Evolutionary conservation across 2,113 vertebrate species (phyloP).

Genomic region (Oxyruncus cristatus): DNA sequence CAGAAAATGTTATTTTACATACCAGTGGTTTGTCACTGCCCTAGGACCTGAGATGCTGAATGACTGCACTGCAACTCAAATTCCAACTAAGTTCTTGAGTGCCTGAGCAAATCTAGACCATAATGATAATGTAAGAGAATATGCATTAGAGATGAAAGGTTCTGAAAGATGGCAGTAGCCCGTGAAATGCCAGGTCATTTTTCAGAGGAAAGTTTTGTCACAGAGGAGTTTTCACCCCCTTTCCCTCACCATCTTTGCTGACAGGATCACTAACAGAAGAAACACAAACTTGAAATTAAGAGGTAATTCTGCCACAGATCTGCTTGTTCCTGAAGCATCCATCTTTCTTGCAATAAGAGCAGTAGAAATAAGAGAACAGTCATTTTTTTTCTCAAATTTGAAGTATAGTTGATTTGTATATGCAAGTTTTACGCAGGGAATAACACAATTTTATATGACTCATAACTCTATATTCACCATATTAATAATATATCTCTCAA

Average conservation of each 20-base stretch:
- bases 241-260: not conserved
- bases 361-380: not conserved
- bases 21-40: not conserved
- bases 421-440: not conserved
- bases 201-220: not conserved
- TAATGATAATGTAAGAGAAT: not conserved
- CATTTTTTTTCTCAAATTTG: not conserved
- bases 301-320: not conserved
- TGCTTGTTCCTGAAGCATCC: not conserved
- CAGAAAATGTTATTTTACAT: not conserved
- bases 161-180: not conserved
- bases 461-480: not conserved
- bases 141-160: not conserved
- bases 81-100: not conserved
- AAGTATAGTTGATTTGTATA: not conserved
- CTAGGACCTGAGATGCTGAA: not conserved
- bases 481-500: not conserved
- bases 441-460: not conserved
- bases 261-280: not conserved
- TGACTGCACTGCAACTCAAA: not conserved
- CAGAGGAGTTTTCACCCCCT: not conserved
- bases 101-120: not conserved
- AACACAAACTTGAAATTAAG: not conserved
- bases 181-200: not conserved
- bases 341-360: not conserved